Conservation (phyloP, 2,113 vertebrate genomes). For the Gulo gulo region DNA sequence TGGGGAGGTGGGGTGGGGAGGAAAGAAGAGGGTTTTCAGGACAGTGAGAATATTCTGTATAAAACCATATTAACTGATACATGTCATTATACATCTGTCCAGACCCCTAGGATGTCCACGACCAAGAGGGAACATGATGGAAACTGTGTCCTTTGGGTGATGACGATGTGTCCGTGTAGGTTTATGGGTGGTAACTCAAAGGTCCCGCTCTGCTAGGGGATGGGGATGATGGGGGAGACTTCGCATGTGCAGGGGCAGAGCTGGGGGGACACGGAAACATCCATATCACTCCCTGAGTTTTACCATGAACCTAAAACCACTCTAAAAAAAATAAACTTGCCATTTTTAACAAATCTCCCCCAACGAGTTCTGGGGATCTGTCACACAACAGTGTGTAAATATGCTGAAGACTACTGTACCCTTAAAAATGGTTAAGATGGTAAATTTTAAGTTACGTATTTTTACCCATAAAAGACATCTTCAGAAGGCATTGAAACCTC, state of each 20-base stretch:
- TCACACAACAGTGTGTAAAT: too few relatives aligned
- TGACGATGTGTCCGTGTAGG: accelerated
- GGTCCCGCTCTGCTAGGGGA: neutral
- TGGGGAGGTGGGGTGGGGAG: too few relatives aligned
- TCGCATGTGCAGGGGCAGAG: neutral
- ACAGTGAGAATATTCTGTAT: neutral
- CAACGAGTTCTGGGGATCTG: neutral
- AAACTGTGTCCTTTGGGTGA: neutral
- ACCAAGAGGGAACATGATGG: neutral
- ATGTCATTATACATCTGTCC: neutral
- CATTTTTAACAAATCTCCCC: neutral
- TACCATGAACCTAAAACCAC: neutral
- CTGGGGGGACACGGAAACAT: too few relatives aligned
- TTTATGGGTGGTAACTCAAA: neutral
- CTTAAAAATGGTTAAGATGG: neutral
- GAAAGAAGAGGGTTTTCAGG: neutral
- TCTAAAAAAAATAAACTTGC: neutral
- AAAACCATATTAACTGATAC: neutral
- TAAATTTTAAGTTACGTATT: neutral
- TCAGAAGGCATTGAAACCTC: neutral
- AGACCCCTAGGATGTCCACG: neutral
- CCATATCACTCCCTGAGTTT: neutral
- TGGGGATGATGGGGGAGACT: neutral
- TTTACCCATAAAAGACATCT: neutral
- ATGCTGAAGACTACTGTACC: accelerated